Conservation (phyloP, 2,113 vertebrate genomes). For the Neogale vison region DNA sequence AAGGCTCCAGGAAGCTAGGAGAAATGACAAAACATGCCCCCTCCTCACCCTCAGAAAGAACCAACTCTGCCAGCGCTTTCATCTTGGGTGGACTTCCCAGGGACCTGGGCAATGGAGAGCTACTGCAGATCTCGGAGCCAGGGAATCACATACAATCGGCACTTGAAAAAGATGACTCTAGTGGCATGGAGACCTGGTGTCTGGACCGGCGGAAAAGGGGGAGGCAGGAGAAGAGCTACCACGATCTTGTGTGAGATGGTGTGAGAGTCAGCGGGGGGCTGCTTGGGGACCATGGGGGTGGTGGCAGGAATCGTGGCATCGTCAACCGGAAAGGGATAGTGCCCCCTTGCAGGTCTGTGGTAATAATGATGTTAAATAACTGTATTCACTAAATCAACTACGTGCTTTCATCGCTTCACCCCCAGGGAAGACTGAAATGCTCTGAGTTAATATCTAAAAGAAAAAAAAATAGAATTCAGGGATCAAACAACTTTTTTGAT, state of each 20-base stretch:
- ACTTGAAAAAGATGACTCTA: neutral
- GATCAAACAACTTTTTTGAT: conserved; percentile 72
- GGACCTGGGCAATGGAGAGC: neutral
- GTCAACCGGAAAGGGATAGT: neutral
- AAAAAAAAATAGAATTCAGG: conserved; percentile 37
- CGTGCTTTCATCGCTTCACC: neutral
- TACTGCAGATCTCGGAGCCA: neutral
- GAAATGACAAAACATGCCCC: no score
- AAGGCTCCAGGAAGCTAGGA: neutral
- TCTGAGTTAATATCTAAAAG: conserved; percentile 64
- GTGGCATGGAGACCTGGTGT: neutral
- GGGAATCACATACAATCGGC: fast-evolving
- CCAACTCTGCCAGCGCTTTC: no score
- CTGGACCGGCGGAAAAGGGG: neutral
- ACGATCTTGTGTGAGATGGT: neutral
- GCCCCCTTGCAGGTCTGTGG: neutral
- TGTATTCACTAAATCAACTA: conserved; percentile 47
- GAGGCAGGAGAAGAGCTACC: neutral
- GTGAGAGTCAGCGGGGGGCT: neutral
- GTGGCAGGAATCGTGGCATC: neutral
- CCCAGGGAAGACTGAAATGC: conserved; percentile 41
- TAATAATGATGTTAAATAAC: conserved; percentile 39
- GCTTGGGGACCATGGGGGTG: fast-evolving
- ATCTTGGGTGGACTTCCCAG: neutral
- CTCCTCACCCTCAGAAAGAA: neutral